A percentile compares a stretch with the other conserved stretches of the same genome.
Evolutionary conservation across 2,113 vertebrate genomes (phyloP).

Genomic region (Mus musculus): GRCm39 chr2:100972501-100973000

Average conservation of each 20-base stretch:
- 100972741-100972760: not conserved
- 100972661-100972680: not conserved
- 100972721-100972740: not conserved
- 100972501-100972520: too few species aligned
- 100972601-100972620: not conserved
- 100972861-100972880: not conserved
- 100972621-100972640: not conserved
- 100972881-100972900: not conserved
- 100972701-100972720: not conserved
- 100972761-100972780: not conserved
- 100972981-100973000: not conserved
- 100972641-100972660: not conserved
- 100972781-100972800: not conserved
- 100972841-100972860: not conserved
- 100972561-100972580: not conserved
- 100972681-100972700: not conserved
- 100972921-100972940: not conserved
- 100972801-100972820: not conserved
- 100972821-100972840: not conserved
- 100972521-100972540: too few species aligned
- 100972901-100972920: not conserved
- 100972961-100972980: not conserved
- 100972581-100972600: not conserved
- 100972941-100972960: not conserved
- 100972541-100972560: not conserved